Evolutionary conservation across 2,888 invertebrate species (phyloP).

Genomic region (Tetramorium bicarinatum): DNA sequence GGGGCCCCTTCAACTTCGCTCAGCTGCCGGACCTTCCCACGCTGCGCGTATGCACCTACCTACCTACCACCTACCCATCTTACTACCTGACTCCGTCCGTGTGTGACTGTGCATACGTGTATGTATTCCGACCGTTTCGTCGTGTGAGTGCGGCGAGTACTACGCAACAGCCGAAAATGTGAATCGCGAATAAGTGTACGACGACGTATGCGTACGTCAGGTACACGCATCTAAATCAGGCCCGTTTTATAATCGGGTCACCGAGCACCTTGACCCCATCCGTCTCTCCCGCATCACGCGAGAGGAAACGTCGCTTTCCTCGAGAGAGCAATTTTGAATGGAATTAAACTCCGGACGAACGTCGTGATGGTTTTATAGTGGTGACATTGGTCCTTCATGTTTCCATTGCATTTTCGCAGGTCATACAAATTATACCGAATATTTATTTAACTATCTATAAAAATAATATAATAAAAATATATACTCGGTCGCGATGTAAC

Average conservation of each 20-base stretch:
- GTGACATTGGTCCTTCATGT: background rate
- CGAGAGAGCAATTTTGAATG: conserved; percentile 3
- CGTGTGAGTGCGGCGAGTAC: background rate
- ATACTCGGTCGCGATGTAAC: background rate
- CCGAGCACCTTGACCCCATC: background rate
- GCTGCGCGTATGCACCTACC: conserved; percentile 79
- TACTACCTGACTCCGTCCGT: conserved; percentile 72
- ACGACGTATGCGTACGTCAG: background rate
- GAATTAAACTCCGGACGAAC: conserved; percentile 4
- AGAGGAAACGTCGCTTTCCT: conserved; percentile 16
- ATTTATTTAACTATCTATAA: background rate
- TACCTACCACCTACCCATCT: conserved; percentile 77
- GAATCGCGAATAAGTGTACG: conserved; percentile 26
- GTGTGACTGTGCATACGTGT: conserved; percentile 53
- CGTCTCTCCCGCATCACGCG: background rate
- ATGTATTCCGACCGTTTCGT: conserved; percentile 13
- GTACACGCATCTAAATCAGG: conserved; percentile 24
- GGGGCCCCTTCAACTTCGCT: conserved; percentile 75
- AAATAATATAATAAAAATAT: background rate
- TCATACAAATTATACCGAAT: background rate
- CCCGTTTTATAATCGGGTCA: conserved; percentile 45
- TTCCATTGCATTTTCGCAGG: background rate
- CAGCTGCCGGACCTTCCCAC: conserved; percentile 86
- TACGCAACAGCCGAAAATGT: conserved; percentile 27
- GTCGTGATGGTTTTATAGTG: background rate